These are phyloP conservation scores for Seison nebaliae DNA, from an alignment of 1,140 invertebrate species.

Conservation along the genomic window DNA sequence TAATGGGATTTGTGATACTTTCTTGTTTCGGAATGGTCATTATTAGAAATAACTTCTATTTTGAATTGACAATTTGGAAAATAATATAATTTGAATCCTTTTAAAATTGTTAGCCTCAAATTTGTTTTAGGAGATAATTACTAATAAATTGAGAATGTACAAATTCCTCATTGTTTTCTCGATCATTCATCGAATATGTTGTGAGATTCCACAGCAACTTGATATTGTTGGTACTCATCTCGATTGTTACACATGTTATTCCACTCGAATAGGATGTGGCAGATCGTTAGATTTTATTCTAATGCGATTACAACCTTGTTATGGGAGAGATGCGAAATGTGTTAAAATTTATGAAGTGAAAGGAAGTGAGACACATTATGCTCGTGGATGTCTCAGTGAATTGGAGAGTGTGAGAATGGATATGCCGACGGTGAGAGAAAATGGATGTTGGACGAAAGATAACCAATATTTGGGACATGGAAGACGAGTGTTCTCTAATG, in stretches of 20 bases:
- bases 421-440: slow-evolving; percentile 13
- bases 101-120: too few relatives aligned
- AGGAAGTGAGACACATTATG: slow-evolving; percentile 8
- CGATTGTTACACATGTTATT: slow-evolving; percentile 11
- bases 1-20: too few relatives aligned
- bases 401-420: slow-evolving; percentile 7
- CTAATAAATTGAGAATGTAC: too few relatives aligned
- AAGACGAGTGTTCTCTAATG: not conserved
- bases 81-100: too few relatives aligned
- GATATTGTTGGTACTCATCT: slow-evolving; percentile 8
- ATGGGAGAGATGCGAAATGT: slow-evolving; percentile 10
- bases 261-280: slow-evolving; percentile 10
- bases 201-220: slow-evolving; percentile 10
- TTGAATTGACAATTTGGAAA: too few relatives aligned
- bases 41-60: too few relatives aligned
- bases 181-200: too few relatives aligned
- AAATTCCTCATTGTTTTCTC: too few relatives aligned
- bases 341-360: slow-evolving; percentile 11
- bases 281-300: slow-evolving; percentile 8
- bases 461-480: slow-evolving; percentile 11
- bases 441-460: slow-evolving; percentile 12
- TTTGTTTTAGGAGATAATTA: too few relatives aligned
- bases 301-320: slow-evolving; percentile 9
- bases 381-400: slow-evolving; percentile 11
- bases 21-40: too few relatives aligned